Percentiles rank a stretch among this genome's conserved stretches.
Evolutionary conservation across 2,888 invertebrate species (phyloP).

Genomic region (Catocala sponsa): DNA sequence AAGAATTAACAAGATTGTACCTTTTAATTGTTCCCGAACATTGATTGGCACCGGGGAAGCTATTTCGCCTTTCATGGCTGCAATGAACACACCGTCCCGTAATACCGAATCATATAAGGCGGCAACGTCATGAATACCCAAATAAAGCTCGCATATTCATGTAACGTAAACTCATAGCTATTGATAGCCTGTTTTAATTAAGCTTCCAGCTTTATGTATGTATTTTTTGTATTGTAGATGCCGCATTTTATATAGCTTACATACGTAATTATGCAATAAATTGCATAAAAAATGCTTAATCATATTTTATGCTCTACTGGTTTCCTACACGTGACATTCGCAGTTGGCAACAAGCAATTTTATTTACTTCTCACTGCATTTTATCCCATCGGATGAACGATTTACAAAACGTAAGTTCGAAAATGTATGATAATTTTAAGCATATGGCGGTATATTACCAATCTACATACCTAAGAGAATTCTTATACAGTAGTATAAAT

Average conservation of each 20-base stretch:
- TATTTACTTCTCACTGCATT: constrained; percentile 36
- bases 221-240: constrained; percentile 43
- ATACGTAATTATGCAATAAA: constrained; percentile 73
- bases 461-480: neutral
- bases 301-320: constrained; percentile 34
- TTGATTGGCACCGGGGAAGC: neutral
- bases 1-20: neutral
- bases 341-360: constrained; percentile 41
- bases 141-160: constrained; percentile 36
- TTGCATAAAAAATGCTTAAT: constrained; percentile 67
- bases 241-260: constrained; percentile 60
- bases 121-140: constrained; percentile 23
- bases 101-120: constrained; percentile 28
- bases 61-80: neutral
- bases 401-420: too few species aligned
- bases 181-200: constrained; percentile 41
- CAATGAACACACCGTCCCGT: constrained; percentile 4
- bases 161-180: constrained; percentile 31
- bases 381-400: constrained; percentile 18
- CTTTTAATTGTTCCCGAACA: constrained; percentile 1
- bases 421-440: too few species aligned
- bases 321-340: constrained; percentile 45
- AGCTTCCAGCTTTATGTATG: constrained; percentile 22
- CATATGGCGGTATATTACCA: neutral
- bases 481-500: constrained; percentile 17